Base-by-base conservation (phyloP, 2,888 invertebrate genomes). In the Hipparchia semele region DNA sequence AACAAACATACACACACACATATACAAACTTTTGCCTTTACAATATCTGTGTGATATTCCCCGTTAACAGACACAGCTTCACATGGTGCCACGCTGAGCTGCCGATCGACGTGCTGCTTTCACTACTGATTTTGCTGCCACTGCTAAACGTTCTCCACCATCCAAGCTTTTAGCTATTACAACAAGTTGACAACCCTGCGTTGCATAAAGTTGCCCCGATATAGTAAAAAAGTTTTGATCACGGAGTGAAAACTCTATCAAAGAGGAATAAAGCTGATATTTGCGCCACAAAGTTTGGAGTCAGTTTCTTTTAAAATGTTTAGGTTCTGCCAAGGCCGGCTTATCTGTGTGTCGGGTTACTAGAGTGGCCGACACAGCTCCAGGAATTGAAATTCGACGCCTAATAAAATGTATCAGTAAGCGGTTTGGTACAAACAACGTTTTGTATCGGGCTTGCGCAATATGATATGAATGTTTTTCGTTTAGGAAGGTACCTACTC, bases 281-380 rank as follows among this genome's bases (percentile, higher is more conserved):
- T 70, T 56, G 71, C 64, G 39, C 54, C 45, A 65, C 64, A 70
- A 23, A 67, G 68, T 68, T 73, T 68, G 68, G 49, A 70, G 73
- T 70, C 70, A 60, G 70, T 76, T 70, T 67, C 76, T 80, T 76
- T 75, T 71, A 56, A 73, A 70, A 69, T 77, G 74, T 74, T 78
- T 78, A 80, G 78, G 80, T 80, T 84, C 83, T 80, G 84, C 86
- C 90, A 90, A 89, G 90, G 89, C 82, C 83, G 77, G 77, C 83
- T 89, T 90, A 90, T 90, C 89, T 86, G 76, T 81, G 88, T 86
- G 81, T 91, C 83, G 77, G 84, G 88, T 92, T 91, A 87, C 90
- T 82, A 90, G 84, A 90, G 86, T 80, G 82, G 86, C 88, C 88
- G 90, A 84, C 86, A 83, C 83, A 84, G 83, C 82, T 79, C 80